Conservation (phyloP, 2,888 invertebrate species). For the Chymomyza procnemis region DNA sequence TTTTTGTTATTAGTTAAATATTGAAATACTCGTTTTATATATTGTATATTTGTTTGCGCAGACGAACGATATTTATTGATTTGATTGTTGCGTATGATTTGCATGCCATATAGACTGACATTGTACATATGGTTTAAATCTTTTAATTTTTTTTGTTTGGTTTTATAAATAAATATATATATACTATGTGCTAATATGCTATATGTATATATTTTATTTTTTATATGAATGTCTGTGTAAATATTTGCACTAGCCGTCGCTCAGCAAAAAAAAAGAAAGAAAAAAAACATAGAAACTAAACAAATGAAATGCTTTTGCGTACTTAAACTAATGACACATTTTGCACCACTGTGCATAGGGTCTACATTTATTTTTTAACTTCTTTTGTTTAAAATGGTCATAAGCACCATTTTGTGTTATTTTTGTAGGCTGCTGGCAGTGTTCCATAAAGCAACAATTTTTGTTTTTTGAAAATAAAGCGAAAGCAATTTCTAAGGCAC, state of each 20-base stretch:
- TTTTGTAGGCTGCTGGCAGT: conserved; percentile 8
- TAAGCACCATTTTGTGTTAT: background rate
- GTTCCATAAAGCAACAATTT: conserved; percentile 27
- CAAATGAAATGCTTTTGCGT: conserved; percentile 13
- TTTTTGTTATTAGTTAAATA: conserved; percentile 20
- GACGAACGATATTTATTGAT: conserved; percentile 34
- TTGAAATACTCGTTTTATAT: conserved; percentile 3
- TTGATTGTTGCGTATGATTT: conserved; percentile 35
- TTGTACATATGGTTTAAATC: background rate
- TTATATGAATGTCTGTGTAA: background rate
- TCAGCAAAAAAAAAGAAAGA: background rate
- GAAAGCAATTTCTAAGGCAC: conserved; percentile 29
- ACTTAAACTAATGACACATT: conserved; percentile 35
- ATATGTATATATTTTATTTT: no score
- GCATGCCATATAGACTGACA: background rate
- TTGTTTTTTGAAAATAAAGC: conserved; percentile 44
- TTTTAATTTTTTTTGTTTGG: no score
- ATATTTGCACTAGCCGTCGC: background rate
- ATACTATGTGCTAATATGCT: background rate
- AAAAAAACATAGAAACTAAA: no score
- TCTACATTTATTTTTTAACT: background rate
- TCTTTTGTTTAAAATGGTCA: background rate
- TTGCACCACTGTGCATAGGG: conserved; percentile 27
- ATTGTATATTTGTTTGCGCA: background rate
- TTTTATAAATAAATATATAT: background rate